These are phyloP conservation scores for Mormyrus iriodes DNA, from an alignment of 2,113 vertebrate genomes.

Conservation along the genomic window DNA sequence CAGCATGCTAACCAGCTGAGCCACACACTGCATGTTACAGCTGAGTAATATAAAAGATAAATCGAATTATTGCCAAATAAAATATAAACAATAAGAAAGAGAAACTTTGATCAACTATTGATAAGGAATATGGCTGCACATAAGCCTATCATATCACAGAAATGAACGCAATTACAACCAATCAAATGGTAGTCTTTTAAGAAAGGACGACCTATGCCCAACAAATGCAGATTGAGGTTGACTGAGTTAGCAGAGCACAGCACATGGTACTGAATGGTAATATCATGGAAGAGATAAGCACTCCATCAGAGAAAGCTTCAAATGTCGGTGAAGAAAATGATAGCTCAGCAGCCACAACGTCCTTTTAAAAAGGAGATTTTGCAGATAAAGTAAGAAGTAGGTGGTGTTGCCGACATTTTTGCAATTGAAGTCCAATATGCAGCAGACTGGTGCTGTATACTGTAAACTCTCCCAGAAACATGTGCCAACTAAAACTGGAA, in stretches of 20 bases:
- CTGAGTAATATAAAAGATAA: not conserved
- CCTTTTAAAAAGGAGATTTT: not conserved
- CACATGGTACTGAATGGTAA: not conserved
- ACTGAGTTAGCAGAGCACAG: not conserved
- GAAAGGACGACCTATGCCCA: not conserved
- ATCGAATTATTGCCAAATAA: not conserved
- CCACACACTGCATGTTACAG: not conserved
- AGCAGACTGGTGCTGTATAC: not conserved
- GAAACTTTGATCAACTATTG: not conserved
- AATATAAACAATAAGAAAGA: not conserved
- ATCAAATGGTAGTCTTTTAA: not conserved
- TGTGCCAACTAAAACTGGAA: not conserved
- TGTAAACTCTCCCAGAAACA: not conserved
- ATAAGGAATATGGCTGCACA: not conserved
- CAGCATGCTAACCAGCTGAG: not conserved
- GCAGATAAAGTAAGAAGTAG: not conserved
- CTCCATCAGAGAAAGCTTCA: not conserved
- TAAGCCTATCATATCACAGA: not conserved
- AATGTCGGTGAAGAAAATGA: not conserved
- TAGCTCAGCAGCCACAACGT: not conserved
- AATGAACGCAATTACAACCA: not conserved
- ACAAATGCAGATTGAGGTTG: not conserved
- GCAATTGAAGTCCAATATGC: not conserved
- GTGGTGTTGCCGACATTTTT: not conserved
- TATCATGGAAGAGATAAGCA: not conserved